phyloP scores from a whole-genome alignment of 2,797 vertebrate species.

The Melanogrammus aeglefinus region DNA sequence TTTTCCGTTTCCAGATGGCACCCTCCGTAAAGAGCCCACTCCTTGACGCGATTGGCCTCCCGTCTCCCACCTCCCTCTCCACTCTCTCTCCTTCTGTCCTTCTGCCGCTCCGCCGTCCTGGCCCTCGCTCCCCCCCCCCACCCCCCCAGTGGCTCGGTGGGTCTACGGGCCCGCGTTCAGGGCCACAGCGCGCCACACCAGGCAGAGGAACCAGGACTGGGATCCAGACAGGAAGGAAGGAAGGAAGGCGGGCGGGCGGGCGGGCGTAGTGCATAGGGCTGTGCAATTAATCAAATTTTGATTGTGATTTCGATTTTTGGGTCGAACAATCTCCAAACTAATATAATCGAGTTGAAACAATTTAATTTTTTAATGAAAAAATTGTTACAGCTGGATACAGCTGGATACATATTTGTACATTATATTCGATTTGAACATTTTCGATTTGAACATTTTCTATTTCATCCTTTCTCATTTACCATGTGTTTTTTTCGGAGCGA shows the following conservation, averaged over 20 bases:
- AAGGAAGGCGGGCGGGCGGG: conserved; percentile 33
- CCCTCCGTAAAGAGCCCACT: conserved; percentile 73
- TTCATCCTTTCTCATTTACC: too few relatives aligned
- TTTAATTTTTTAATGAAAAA: too few relatives aligned
- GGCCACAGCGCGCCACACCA: conserved; percentile 58
- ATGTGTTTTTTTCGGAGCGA: too few relatives aligned
- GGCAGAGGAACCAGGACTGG: conserved; percentile 29
- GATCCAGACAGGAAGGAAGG: conserved; percentile 46
- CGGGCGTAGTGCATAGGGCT: too few relatives aligned
- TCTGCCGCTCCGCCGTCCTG: conserved; percentile 47
- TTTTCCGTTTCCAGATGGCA: conserved; percentile 76
- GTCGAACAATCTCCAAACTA: too few relatives aligned
- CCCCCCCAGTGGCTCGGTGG: conserved; percentile 59
- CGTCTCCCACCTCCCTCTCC: conserved; percentile 5
- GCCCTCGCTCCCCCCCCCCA: conserved; percentile 35
- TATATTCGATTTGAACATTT: too few relatives aligned
- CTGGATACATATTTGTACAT: too few relatives aligned
- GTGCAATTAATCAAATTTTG: too few relatives aligned
- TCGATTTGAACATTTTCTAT: too few relatives aligned
- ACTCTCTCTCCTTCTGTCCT: conserved; percentile 39
- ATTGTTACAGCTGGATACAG: too few relatives aligned
- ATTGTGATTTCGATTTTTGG: too few relatives aligned
- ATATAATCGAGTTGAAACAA: too few relatives aligned
- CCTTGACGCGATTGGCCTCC: conserved; percentile 53
- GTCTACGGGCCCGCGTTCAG: conserved; percentile 55